Evolutionary conservation across 2,797 vertebrate genomes (phyloP).

Genomic region (Gadopsis bispinosus): DNA sequence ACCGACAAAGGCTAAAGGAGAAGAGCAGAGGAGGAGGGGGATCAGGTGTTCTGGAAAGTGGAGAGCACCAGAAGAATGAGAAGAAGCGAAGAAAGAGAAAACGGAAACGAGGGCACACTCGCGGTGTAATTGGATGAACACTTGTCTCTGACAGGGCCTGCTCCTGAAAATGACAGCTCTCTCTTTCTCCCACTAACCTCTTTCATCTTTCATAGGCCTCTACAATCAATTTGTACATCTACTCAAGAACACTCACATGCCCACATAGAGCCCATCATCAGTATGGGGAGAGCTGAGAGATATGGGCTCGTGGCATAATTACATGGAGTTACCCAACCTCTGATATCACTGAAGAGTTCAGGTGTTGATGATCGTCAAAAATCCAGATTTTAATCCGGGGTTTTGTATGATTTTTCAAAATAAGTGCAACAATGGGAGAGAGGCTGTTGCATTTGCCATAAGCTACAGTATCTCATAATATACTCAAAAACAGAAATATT

Average conservation of each 20-base stretch:
- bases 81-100: constrained; percentile 27
- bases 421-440: not conserved
- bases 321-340: constrained; percentile 20
- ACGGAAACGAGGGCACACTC: constrained; percentile 53
- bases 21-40: constrained; percentile 35
- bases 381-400: not conserved
- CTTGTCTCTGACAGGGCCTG: constrained; percentile 63
- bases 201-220: constrained; percentile 61
- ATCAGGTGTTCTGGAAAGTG: constrained; percentile 61
- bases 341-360: not conserved
- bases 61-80: constrained; percentile 36
- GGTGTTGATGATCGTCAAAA: constrained; percentile 7
- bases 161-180: constrained; percentile 75
- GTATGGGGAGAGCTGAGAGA: constrained; percentile 9
- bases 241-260: constrained; percentile 45
- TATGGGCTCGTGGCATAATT: constrained; percentile 40
- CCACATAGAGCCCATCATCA: constrained; percentile 35
- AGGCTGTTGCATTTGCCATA: not conserved
- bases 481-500: not conserved
- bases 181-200: constrained; percentile 31
- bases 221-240: constrained; percentile 53
- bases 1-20: constrained; percentile 31
- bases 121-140: constrained; percentile 75
- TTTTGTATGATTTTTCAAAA: constrained; percentile 3
- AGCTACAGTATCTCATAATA: not conserved